A percentile compares a stretch with the other conserved stretches of the same genome.
Evolutionary conservation across 1,140 invertebrate species (phyloP).

Genomic region (Cotesia vestalis): DNA sequence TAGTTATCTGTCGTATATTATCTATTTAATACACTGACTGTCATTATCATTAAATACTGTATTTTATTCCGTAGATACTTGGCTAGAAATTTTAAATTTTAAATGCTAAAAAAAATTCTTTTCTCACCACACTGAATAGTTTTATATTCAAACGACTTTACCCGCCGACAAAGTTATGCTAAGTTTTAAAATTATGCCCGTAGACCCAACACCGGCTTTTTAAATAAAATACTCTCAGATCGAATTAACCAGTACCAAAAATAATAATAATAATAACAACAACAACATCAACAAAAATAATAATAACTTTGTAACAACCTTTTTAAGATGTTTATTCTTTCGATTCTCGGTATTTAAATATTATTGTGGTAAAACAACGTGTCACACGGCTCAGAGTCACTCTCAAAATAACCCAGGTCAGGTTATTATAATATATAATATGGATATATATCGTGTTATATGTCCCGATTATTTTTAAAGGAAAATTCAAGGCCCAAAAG

Average conservation of each 20-base stretch:
- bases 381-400: neutral
- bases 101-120: neutral
- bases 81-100: no score
- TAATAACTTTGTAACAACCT: no score
- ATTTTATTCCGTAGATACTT: no score
- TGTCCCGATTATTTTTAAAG: neutral
- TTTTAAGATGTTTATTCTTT: conserved; percentile 5
- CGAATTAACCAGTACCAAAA: neutral
- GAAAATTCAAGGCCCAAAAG: neutral
- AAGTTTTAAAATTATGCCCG: neutral
- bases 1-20: neutral
- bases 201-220: neutral
- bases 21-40: neutral
- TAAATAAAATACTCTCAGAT: neutral
- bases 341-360: conserved; percentile 30
- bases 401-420: conserved; percentile 16
- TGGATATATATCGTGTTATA: no score
- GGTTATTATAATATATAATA: neutral
- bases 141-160: conserved; percentile 4
- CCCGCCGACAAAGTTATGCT: conserved; percentile 2
- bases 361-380: neutral
- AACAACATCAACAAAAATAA: no score
- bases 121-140: conserved; percentile 3
- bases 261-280: no score
- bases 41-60: neutral